phyloP scores from a whole-genome alignment of 2,888 invertebrate genomes.

The Drosophila mimetica region DNA sequence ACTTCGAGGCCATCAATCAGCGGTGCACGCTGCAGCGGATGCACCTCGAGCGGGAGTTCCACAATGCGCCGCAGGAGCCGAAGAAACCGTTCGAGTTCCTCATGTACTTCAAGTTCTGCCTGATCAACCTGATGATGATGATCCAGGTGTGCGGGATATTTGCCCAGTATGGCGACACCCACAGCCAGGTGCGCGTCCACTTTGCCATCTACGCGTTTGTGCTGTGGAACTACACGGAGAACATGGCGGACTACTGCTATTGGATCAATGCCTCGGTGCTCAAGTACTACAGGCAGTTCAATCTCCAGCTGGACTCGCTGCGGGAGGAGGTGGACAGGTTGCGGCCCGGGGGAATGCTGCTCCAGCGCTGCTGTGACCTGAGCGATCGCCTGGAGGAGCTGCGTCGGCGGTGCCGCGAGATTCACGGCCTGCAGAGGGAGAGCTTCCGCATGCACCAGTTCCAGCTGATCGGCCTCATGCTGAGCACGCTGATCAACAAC shows the following conservation, averaged over 20 bases:
- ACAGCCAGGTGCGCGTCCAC: slow-evolving; percentile 52
- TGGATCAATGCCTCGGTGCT: slow-evolving; percentile 69
- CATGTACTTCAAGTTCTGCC: slow-evolving; percentile 68
- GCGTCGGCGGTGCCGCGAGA: slow-evolving; percentile 45
- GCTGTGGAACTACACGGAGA: slow-evolving; percentile 80
- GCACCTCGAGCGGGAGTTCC: slow-evolving; percentile 65
- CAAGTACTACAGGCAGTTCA: slow-evolving; percentile 67
- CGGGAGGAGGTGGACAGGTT: slow-evolving; percentile 10
- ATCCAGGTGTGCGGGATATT: slow-evolving; percentile 68
- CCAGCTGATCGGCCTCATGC: slow-evolving; percentile 73
- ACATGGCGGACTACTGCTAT: slow-evolving; percentile 79
- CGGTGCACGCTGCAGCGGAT: slow-evolving; percentile 57
- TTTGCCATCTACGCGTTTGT: slow-evolving; percentile 74
- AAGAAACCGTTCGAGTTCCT: slow-evolving; percentile 63
- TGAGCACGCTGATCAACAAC: slow-evolving; percentile 75
- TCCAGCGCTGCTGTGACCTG: slow-evolving; percentile 48
- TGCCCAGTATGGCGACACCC: slow-evolving; percentile 39
- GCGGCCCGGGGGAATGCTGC: slow-evolving; percentile 36
- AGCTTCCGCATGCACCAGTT: slow-evolving; percentile 74
- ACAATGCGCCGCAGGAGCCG: slow-evolving; percentile 38
- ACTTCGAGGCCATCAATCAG: slow-evolving; percentile 66
- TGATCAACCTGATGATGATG: slow-evolving; percentile 77
- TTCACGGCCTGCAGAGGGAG: slow-evolving; percentile 53
- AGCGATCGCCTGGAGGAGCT: slow-evolving; percentile 60
- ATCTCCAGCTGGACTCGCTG: slow-evolving; percentile 57